These are phyloP conservation scores for Hemibagrus guttatus DNA, from an alignment of 2,797 vertebrate genomes.

Conservation along the genomic window DNA sequence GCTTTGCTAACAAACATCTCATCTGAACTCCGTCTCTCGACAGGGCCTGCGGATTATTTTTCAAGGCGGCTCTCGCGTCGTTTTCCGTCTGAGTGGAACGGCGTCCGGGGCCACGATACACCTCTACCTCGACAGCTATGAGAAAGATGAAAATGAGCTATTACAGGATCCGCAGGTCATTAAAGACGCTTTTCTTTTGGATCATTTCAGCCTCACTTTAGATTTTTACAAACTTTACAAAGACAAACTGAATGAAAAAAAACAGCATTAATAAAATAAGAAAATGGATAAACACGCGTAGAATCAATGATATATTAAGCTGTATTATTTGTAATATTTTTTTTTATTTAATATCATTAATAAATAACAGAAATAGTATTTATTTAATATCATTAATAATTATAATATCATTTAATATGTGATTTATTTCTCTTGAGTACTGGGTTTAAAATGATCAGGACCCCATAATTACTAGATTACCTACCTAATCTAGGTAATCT, in stretches of 20 bases:
- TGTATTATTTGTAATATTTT: not conserved
- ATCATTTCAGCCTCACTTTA: not conserved
- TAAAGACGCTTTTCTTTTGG: too few species aligned
- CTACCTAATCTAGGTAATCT: too few species aligned
- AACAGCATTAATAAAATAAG: not conserved
- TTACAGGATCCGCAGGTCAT: conserved; percentile 88
- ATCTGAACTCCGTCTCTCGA: not conserved
- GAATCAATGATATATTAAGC: not conserved
- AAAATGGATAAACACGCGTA: not conserved
- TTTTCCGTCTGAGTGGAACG: conserved; percentile 92
- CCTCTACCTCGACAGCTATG: conserved; percentile 94
- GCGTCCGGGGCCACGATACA: conserved; percentile 86
- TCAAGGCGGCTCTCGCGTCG: conserved; percentile 90
- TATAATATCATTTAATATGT: too few species aligned
- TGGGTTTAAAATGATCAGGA: not conserved
- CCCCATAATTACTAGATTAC: not conserved
- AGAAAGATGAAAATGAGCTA: conserved; percentile 82
- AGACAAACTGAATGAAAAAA: not conserved
- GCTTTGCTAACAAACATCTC: not conserved
- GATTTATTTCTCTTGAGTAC: not conserved
- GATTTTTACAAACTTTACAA: not conserved
- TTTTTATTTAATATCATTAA: not conserved
- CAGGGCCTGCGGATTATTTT: conserved; percentile 94
- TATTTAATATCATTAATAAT: too few species aligned
- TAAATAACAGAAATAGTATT: too few species aligned